Evolutionary conservation across 2,797 vertebrate species (phyloP).

Genomic region (Notamacropus eugenii): DNA sequence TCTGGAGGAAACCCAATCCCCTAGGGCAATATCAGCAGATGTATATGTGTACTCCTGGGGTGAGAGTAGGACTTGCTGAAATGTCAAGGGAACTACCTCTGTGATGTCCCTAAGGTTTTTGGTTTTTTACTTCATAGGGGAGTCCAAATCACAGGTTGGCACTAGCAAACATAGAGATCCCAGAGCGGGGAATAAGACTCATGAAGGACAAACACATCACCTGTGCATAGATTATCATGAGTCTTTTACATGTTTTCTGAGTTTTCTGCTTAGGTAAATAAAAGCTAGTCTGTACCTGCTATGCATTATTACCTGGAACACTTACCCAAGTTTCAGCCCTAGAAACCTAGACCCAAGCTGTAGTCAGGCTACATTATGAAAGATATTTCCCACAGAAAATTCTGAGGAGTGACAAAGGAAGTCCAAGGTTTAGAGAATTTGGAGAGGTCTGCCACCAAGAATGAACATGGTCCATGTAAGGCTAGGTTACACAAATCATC

Average conservation of each 20-base stretch:
- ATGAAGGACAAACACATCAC: neutral
- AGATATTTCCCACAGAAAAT: neutral
- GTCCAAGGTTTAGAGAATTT: neutral
- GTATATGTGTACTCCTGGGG: neutral
- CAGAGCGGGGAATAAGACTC: neutral
- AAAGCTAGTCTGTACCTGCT: neutral
- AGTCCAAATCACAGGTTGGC: neutral
- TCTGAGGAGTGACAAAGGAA: neutral
- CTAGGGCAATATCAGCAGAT: neutral
- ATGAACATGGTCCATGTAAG: neutral
- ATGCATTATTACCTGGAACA: neutral
- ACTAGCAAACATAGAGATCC: neutral
- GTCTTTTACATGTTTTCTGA: neutral
- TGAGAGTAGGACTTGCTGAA: neutral
- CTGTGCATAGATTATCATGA: neutral
- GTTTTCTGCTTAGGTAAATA: neutral
- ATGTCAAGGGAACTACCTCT: neutral
- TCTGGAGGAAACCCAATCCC: neutral
- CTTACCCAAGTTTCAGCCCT: neutral
- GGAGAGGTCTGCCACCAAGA: neutral
- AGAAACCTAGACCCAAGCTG: neutral
- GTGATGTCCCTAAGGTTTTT: neutral
- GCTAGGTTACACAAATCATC: neutral
- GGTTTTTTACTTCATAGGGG: neutral
- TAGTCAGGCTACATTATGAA: neutral